Evolutionary conservation across 2,113 vertebrate species (phyloP), one percentile per base, ranked within the genome.

Genomic region (Platichthys stellatus): DNA sequence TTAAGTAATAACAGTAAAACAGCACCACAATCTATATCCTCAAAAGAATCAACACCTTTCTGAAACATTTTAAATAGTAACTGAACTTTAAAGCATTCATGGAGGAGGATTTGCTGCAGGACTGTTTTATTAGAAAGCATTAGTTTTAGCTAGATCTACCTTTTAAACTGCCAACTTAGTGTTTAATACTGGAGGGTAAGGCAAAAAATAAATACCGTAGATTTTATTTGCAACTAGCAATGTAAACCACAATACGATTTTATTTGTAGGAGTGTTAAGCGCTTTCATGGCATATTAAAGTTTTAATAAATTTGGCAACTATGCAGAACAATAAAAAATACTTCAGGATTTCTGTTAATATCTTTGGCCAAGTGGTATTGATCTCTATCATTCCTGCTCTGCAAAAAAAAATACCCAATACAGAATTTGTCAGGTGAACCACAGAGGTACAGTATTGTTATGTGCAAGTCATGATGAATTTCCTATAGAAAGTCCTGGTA

Each of bases 281-380:
- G 28, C 49, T 64, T 43, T 47, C 40, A 61, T 54, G 40, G 49
- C 60, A 21, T 21, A 24, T 14, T 69, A 11, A 4, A 64, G 35
- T 70, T 77, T 35, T 67, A 18, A 62, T 75, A 49, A 59, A 35
- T 40, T 67, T 61, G 68, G 38, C 72, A 78, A 71, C 69, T 71
- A 57, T 80, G 38, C 54, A 67, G 47, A 84, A 38, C 45, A 80
- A 72, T 40, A 59, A 54, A 61, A 87, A 87, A 76, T 15, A 81
- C 21, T 65, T 63, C 2, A 62, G 47, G 47, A 56, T 18, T 21
- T 53, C 15, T 59, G 31, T 56, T 28, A 12, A 61, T 35, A 76
- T 86, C 90, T 87, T 88, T 89, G 83, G 85, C 69, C 68, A 73
- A 72, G 62, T 60, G 72, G 61, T 69, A 66, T 81, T 53, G 7